Evolutionary conservation across 1,140 invertebrate species (phyloP), one percentile per base, ranked within the genome.

Genomic region (Drosophila athabasca): DNA sequence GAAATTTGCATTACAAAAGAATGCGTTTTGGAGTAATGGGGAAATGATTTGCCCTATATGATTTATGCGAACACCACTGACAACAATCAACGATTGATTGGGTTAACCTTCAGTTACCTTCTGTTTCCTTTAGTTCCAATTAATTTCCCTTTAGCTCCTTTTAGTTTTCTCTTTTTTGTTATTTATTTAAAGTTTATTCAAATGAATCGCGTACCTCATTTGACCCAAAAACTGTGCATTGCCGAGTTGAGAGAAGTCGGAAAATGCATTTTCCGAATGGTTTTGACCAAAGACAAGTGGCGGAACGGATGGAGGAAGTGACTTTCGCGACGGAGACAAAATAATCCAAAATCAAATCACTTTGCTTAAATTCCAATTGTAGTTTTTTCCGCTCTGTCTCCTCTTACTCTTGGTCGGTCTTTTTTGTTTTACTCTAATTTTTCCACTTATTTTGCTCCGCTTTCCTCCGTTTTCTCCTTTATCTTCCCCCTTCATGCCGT

Each of bases 301-400:
- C 35, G 11, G 76, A 64, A 35, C 39, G 41, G 67, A 51, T 41
- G 44, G 51, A 46, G 39, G 44, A 77, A 71, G 77, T 65, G 51
- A 51, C 62, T 68, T 62, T 62, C 57, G 57, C 57, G 31, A 43
- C 46, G 24, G 39, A 71, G 60, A 77, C 66, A 84, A 62, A 79
- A 54, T 66, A 77, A 77, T 77, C 76, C 81, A 72, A 81, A 39
- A 84, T 80, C 72, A 80, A 85, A 81, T 84, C 73, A 80, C 64
- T 85, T 85, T 70, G 60, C 77, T 73, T 76, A 66, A 80, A 74
- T 80, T 84, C 62, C 68, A 80, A 85, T 77, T 85, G 81, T 73
- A 74, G 50, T 74, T 69, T 64, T 69, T 54, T 35, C 51, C 31
- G 35, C 62, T 22, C 59, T 41, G 53, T 2, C 5, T 15, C 29